Conservation (phyloP, 2,888 invertebrate species). For the Microchrysa polita region DNA sequence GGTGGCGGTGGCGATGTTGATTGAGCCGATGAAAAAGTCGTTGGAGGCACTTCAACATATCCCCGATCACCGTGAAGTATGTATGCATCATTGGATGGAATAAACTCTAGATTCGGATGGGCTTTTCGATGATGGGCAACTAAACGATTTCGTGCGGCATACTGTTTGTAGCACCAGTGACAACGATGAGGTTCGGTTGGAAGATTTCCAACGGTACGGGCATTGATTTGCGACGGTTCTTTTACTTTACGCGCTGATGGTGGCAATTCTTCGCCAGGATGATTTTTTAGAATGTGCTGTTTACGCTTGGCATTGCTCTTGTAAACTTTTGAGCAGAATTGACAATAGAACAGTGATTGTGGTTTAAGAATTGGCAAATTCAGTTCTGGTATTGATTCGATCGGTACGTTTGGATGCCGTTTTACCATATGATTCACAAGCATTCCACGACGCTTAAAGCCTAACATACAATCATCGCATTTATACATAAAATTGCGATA, state of each 20-base stretch:
- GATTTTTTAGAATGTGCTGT: constrained; percentile 81
- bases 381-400: constrained; percentile 76
- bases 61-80: background rate
- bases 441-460: constrained; percentile 86
- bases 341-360: constrained; percentile 83
- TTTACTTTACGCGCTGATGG: constrained; percentile 58
- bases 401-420: constrained; percentile 73
- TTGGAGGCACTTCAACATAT: background rate
- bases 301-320: constrained; percentile 87
- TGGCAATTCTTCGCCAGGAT: constrained; percentile 74
- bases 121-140: constrained; percentile 75
- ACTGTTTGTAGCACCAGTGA: constrained; percentile 86
- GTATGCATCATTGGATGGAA: background rate
- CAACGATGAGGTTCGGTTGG: constrained; percentile 77
- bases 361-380: constrained; percentile 81
- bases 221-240: constrained; percentile 70
- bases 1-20: background rate
- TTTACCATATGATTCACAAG: constrained; percentile 86
- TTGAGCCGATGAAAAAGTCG: background rate
- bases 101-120: constrained; percentile 64
- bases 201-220: constrained; percentile 77
- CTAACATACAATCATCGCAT: constrained; percentile 76
- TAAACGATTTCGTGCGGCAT: constrained; percentile 80
- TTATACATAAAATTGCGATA: constrained; percentile 79
- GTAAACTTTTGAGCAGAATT: constrained; percentile 85